Evolutionary conservation across 2,797 vertebrate species (phyloP).

Genomic region (Melopsittacus undulatus): DNA sequence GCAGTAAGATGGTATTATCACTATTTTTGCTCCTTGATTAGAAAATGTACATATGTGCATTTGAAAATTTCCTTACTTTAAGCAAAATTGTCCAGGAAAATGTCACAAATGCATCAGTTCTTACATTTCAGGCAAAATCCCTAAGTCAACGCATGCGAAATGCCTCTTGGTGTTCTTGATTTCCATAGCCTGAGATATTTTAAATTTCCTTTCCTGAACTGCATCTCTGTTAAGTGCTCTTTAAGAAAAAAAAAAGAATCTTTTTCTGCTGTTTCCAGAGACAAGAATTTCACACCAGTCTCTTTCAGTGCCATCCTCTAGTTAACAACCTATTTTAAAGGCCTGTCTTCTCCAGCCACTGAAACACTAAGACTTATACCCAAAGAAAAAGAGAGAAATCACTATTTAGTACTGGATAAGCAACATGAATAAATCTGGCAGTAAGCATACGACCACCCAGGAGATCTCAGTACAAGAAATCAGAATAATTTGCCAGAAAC

Average conservation of each 20-base stretch:
- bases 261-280: not conserved
- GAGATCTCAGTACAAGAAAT: not conserved
- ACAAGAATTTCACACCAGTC: not conserved
- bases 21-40: not conserved
- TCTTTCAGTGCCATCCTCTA: not conserved
- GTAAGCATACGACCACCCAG: not conserved
- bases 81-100: not conserved
- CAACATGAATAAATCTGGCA: not conserved
- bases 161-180: not conserved
- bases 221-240: not conserved
- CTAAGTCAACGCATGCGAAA: not conserved
- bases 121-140: not conserved
- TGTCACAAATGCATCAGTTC: not conserved
- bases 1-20: not conserved
- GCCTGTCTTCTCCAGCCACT: not conserved
- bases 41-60: not conserved
- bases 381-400: not conserved
- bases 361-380: not conserved
- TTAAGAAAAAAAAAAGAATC: not conserved
- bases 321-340: not conserved
- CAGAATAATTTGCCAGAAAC: not conserved
- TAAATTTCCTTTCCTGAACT: not conserved
- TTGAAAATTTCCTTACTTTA: not conserved
- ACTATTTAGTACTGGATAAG: not conserved
- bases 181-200: not conserved